phyloP scores from a whole-genome alignment of 2,797 vertebrate genomes.

The Gambusia yucatana region DNA sequence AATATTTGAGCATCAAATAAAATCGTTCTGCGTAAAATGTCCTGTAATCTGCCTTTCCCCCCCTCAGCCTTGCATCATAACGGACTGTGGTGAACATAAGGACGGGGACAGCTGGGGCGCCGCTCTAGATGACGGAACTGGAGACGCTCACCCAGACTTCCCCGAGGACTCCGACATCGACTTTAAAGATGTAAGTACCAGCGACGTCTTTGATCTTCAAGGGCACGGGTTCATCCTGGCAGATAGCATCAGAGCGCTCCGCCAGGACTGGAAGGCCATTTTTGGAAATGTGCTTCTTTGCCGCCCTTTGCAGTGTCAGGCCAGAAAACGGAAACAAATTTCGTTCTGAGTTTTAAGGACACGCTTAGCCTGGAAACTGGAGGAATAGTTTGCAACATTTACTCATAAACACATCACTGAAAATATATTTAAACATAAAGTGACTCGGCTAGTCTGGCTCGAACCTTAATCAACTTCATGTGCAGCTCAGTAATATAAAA shows the following conservation, averaged over 20 bases:
- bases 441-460: background rate
- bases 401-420: background rate
- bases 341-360: slow-evolving; percentile 8
- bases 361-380: background rate
- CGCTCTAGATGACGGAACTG: slow-evolving; percentile 84
- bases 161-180: slow-evolving; percentile 92
- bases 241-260: slow-evolving; percentile 27
- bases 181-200: slow-evolving; percentile 88
- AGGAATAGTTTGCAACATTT: background rate
- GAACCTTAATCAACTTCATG: background rate
- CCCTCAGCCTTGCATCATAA: slow-evolving; percentile 86
- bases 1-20: background rate
- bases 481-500: background rate
- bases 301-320: slow-evolving; percentile 3
- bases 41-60: background rate
- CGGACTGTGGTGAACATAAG: slow-evolving; percentile 91
- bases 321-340: slow-evolving; percentile 15
- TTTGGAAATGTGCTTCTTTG: slow-evolving; percentile 12
- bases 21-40: background rate
- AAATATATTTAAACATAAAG: background rate
- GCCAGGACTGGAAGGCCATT: background rate
- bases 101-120: slow-evolving; percentile 88
- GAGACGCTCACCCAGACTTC: slow-evolving; percentile 90
- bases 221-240: background rate
- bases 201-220: slow-evolving; percentile 34